Base-by-base conservation (phyloP, 1,140 invertebrate genomes). In the Thaumetopoea pityocampa region DNA sequence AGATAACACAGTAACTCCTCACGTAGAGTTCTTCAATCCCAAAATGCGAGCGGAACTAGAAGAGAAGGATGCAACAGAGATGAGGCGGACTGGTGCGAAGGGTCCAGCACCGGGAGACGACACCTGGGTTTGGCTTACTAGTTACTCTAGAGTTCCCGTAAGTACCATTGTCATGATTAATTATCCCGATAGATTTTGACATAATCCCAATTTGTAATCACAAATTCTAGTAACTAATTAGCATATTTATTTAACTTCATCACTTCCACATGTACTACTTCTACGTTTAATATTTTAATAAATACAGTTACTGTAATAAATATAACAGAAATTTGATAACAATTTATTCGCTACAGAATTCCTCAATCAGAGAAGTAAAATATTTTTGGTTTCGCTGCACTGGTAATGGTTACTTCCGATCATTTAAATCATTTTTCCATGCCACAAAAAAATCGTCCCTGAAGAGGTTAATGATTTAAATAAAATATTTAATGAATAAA, bases 121-220 rank as follows among this genome's bases (percentile, higher is more conserved):
- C 53, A 88, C 89, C 16, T 92, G 92, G 91, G 89, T 93, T 42
- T 94, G 92, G 89, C 67, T 94, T 26, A 93, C 92, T 10, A 91
- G 91, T 49, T 92, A 93, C 56, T 93, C 92, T 7, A 87, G 92
- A 43, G 91, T 94, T 46, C 91, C 92, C 23, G 91, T 92, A 82
- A 88, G 87, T 82, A 9, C 15, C n/a, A 18, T 1, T 15, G 10
- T 34, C 2, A 8, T 24, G 5, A 6, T 12, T 27, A 29, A 9
- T 16, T 28, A 7, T 6, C 4, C 22, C 2, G 5, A n/a, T 3
- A 5, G 2, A 7, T 23, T 23, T 8, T 2, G 4, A 4, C 5
- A 7, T 7, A 23, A 3, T 5, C 2, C 4, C 22, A 23, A 4
- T 33, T 20, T 15, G 17, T 12, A 19, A 16, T 30, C n/a, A 23